Evolutionary conservation across 2,888 invertebrate species (phyloP).

Genomic region (Bembecia ichneumoniformis): DNA sequence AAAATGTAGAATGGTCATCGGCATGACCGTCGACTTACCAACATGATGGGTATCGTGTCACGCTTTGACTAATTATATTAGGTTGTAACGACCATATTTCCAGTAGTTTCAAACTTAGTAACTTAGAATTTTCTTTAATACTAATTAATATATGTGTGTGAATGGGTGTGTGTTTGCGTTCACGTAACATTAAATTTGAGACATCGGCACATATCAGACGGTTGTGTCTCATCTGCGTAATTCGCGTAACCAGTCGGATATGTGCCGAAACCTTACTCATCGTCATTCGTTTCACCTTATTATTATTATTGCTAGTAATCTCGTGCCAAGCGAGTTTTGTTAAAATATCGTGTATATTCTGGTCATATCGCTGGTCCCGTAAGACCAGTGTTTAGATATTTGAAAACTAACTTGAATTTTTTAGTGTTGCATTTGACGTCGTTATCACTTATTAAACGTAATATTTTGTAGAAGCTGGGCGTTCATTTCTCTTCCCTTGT

Average conservation of each 20-base stretch:
- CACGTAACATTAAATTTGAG: slow-evolving; percentile 47
- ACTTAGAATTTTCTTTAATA: slow-evolving; percentile 46
- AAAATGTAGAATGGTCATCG: slow-evolving; percentile 34
- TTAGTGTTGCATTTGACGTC: slow-evolving; percentile 10
- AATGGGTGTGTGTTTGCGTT: slow-evolving; percentile 57
- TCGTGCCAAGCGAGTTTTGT: slow-evolving; percentile 46
- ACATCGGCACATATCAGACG: no score
- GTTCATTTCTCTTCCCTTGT: no score
- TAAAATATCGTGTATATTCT: slow-evolving; percentile 63
- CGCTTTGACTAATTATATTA: slow-evolving; percentile 32
- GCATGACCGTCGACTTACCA: slow-evolving; percentile 40
- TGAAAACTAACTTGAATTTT: slow-evolving; percentile 34
- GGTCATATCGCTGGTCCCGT: slow-evolving; percentile 56
- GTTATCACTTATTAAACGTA: background rate
- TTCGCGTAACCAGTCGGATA: no score
- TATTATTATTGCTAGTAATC: slow-evolving; percentile 29
- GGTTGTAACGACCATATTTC: slow-evolving; percentile 44
- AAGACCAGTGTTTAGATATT: slow-evolving; percentile 40
- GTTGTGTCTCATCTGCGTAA: no score
- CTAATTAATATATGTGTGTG: slow-evolving; percentile 33
- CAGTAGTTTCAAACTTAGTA: slow-evolving; percentile 47
- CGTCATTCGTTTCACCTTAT: slow-evolving; percentile 36
- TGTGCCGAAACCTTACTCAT: slow-evolving; percentile 24
- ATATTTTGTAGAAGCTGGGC: background rate
- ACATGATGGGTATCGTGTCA: slow-evolving; percentile 33